phyloP scores from a whole-genome alignment of 1,140 invertebrate genomes.

The Metaphire vulgaris region DNA sequence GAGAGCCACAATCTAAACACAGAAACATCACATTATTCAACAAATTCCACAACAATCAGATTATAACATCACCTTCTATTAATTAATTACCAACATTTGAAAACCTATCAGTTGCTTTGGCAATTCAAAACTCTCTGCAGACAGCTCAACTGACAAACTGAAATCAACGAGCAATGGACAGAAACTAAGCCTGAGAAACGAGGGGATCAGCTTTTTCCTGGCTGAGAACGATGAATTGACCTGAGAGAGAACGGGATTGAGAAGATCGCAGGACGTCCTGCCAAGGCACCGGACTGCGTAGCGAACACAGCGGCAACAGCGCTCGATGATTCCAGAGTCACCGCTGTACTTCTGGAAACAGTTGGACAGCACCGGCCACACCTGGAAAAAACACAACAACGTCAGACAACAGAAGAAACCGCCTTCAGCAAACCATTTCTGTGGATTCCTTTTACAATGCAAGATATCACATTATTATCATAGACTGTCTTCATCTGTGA shows the following conservation, averaged over 20 bases:
- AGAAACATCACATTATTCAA: too few species aligned
- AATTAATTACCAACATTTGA: too few species aligned
- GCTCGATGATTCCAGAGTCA: constrained; percentile 80
- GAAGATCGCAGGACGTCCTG: constrained; percentile 66
- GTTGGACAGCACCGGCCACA: constrained; percentile 77
- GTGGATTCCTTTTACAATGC: neutral
- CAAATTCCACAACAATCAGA: too few species aligned
- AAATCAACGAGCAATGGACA: too few species aligned
- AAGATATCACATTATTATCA: neutral
- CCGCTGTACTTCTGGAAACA: constrained; percentile 69
- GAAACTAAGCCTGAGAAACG: too few species aligned
- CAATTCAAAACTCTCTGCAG: too few species aligned
- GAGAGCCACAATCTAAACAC: constrained; percentile 69
- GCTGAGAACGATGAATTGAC: constrained; percentile 49
- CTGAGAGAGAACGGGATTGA: constrained; percentile 73
- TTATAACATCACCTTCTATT: too few species aligned
- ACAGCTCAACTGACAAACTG: too few species aligned
- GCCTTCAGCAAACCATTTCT: neutral
- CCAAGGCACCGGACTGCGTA: constrained; percentile 82
- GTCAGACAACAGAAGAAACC: neutral
- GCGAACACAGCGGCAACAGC: constrained; percentile 78
- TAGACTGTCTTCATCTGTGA: neutral
- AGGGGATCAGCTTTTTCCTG: too few species aligned
- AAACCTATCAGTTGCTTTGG: too few species aligned
- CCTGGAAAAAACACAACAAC: constrained; percentile 37